Base-by-base conservation (phyloP, 2,113 vertebrate genomes). In the Myiagra hebetior region DNA sequence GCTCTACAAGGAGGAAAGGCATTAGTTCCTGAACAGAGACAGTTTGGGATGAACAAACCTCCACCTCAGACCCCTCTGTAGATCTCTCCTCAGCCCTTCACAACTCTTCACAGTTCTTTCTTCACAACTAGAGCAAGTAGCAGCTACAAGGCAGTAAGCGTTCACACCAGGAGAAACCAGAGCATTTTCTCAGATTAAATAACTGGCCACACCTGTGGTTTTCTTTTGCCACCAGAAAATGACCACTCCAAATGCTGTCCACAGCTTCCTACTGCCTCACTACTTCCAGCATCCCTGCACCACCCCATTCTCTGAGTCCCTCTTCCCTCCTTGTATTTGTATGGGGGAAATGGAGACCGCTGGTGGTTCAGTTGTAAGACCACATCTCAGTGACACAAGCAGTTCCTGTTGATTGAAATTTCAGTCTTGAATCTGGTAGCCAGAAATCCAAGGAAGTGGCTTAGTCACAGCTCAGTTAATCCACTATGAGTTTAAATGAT, bases 381-480 rank as follows among this genome's bases (percentile, higher is more conserved):
- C 16, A 15, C 33, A 67, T 35, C 55, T 63, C 80, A 55, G 42
- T 4, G 2, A 84, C 52, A 59, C 5, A 55, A 78, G 15, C 50
- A 64, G 13, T 60, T 89, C 53, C 47, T 53, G 30, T 24, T 63
- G 31, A 94, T 4, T n/a, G 69, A 93, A 91, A 95, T 73, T 94
- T 89, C 84, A 87, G 65, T 56, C 57, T 85, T 89, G 53, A 85
- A 85, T 79, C 41, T 52, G 23, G 77, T 89, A 93, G 84, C 87
- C 93, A 96, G 77, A 96, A 96, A 82, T 89, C 28, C 74, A 57
- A 39, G 84, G 62, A 94, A 95, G 87, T 79, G 53, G 81, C 89
- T 97, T 91, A 93, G 89, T 82, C 77, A 93, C 81, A 91, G 87
- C 79, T 93, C 91, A 89, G 65, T 75, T 92, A 89, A 87, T 76